These are phyloP conservation scores for Chlorops oryzae DNA, from an alignment of 1,140 invertebrate species.

Conservation along the genomic window DNA sequence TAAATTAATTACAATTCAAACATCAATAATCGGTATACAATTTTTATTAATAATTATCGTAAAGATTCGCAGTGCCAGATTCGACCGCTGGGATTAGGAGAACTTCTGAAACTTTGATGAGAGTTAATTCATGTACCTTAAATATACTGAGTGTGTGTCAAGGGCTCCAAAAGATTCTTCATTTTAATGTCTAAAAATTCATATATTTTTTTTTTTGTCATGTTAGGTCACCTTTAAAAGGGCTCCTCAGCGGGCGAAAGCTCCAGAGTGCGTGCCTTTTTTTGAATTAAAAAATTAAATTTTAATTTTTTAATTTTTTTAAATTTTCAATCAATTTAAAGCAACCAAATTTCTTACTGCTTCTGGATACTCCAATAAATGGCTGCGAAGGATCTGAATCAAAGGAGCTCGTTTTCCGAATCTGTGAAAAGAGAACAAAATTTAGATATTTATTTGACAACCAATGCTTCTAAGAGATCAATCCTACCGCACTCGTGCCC, in stretches of 20 bases:
- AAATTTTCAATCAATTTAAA: too few species aligned
- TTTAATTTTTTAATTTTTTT: neutral
- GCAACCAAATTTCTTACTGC: slow-evolving; percentile 1
- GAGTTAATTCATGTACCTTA: too few species aligned
- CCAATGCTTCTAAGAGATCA: neutral
- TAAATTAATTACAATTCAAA: too few species aligned
- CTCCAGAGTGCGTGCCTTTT: slow-evolving; percentile 8
- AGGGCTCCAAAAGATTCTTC: too few species aligned
- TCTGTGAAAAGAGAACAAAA: neutral
- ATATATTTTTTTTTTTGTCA: slow-evolving; percentile 3
- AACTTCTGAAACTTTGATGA: too few species aligned
- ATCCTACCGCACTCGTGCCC: slow-evolving; percentile 29
- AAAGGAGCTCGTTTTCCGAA: slow-evolving; percentile 12
- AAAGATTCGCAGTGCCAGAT: neutral
- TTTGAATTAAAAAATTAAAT: neutral
- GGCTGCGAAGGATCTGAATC: slow-evolving; percentile 9
- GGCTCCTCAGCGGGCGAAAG: slow-evolving; percentile 12
- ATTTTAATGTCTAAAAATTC: neutral
- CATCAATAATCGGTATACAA: too few species aligned
- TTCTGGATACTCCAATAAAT: slow-evolving; percentile 9
- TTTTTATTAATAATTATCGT: too few species aligned
- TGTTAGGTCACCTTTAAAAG: slow-evolving; percentile 7
- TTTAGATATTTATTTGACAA: neutral
- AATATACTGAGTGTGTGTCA: too few species aligned
- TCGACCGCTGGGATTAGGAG: too few species aligned